A percentile compares a stretch with the other conserved stretches of the same genome.
Conservation (phyloP, 2,888 invertebrate species). For the Acrobasis suavella region DNA sequence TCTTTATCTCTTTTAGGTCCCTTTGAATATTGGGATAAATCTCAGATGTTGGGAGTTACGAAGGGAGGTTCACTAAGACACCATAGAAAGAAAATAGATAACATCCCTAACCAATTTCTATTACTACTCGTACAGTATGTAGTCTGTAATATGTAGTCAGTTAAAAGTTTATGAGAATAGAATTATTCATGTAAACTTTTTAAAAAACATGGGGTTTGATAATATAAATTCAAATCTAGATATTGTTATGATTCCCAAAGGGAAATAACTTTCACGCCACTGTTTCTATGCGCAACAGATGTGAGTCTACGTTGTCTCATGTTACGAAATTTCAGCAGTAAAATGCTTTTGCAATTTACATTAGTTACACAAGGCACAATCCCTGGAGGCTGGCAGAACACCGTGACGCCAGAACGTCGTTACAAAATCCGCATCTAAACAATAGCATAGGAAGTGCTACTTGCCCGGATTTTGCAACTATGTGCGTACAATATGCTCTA, state of each 20-base stretch:
- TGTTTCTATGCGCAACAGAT: neutral
- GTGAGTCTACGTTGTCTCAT: neutral
- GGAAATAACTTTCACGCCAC: neutral
- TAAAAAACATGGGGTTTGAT: too few relatives aligned
- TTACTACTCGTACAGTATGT: too few relatives aligned
- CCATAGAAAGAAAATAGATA: too few relatives aligned
- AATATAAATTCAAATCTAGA: too few relatives aligned
- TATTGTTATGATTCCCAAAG: neutral
- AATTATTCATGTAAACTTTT: too few relatives aligned
- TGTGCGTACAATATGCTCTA: constrained; percentile 26
- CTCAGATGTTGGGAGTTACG: too few relatives aligned
- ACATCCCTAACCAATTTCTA: too few relatives aligned
- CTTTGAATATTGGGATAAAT: too few relatives aligned
- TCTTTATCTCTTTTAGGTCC: too few relatives aligned
- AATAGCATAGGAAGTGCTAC: constrained; percentile 64
- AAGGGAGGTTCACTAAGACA: too few relatives aligned
- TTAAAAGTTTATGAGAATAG: too few relatives aligned
- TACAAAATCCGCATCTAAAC: constrained; percentile 64
- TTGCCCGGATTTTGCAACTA: constrained; percentile 58
- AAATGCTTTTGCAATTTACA: constrained; percentile 34
- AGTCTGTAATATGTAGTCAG: too few relatives aligned
- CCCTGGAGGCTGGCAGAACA: constrained; percentile 51
- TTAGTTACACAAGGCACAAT: constrained; percentile 41
- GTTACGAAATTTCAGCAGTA: constrained; percentile 18
- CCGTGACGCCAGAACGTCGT: constrained; percentile 55